Evolutionary conservation across 2,113 vertebrate species (phyloP).

Genomic region (Dasyornis broadbenti): DNA sequence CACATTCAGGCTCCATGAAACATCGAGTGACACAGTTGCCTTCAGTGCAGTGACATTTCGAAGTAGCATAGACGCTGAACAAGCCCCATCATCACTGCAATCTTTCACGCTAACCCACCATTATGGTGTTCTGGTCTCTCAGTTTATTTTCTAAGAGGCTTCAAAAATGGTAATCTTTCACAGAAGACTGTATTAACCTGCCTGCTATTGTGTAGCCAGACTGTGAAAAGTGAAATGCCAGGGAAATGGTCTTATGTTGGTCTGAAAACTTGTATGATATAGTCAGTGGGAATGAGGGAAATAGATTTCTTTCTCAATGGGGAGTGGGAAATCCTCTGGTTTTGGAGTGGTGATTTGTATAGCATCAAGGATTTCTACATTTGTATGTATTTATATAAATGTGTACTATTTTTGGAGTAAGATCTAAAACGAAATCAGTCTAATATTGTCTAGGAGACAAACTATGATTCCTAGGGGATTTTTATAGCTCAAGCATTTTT

Average conservation of each 20-base stretch:
- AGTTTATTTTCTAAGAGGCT: background rate
- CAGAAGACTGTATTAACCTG: background rate
- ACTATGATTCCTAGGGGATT: background rate
- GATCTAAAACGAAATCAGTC: background rate
- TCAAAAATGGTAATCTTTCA: background rate
- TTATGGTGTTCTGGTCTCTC: background rate
- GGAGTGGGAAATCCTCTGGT: background rate
- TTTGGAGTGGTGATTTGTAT: background rate
- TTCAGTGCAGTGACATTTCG: background rate
- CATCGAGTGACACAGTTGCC: background rate
- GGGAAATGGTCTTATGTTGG: background rate
- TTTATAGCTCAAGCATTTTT: background rate
- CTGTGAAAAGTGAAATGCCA: background rate
- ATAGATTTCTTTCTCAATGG: rapidly evolving
- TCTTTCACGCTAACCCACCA: background rate
- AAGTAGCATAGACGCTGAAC: background rate
- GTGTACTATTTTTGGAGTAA: background rate
- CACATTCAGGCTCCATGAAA: background rate
- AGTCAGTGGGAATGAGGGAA: background rate
- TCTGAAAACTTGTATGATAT: background rate
- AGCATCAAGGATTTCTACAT: background rate
- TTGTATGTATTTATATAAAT: background rate
- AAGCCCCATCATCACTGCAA: rapidly evolving
- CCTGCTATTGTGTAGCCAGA: background rate
- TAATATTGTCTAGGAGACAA: background rate